Percentiles rank a stretch among this genome's conserved stretches.
phyloP scores from a whole-genome alignment of 2,113 vertebrate species.

The Ranitomeya imitator region DNA sequence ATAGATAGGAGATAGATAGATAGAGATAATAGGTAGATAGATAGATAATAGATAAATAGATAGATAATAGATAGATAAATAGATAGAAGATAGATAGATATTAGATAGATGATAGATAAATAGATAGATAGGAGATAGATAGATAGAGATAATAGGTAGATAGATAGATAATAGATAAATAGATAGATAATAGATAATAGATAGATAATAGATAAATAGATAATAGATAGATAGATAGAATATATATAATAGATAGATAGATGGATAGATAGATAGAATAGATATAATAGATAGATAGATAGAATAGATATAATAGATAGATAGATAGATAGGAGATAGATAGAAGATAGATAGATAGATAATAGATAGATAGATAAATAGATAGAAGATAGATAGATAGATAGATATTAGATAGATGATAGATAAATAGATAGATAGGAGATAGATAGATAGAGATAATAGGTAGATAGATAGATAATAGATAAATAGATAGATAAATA shows the following conservation, averaged over 20 bases:
- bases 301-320: conserved; percentile 8
- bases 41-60: no score
- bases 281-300: conserved; percentile 1
- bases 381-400: conserved; percentile 1
- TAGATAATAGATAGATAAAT: conserved; percentile 8
- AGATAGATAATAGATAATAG: conserved; percentile 5
- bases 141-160: no score
- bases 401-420: conserved; percentile 5
- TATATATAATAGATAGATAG: not conserved
- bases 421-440: not conserved
- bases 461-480: not conserved
- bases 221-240: not conserved
- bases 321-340: not conserved
- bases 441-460: no score
- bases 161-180: conserved; percentile 5
- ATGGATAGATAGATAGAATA: conserved; percentile 8
- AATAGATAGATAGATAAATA: conserved; percentile 11
- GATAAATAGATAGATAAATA: conserved; percentile 8
- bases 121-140: not conserved
- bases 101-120: conserved; percentile 4
- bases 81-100: conserved; percentile 1
- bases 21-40: no score
- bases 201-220: conserved; percentile 11
- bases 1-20: not conserved
- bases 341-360: not conserved